Conservation (phyloP, 2,113 vertebrate species). For the Egretta garzetta region DNA sequence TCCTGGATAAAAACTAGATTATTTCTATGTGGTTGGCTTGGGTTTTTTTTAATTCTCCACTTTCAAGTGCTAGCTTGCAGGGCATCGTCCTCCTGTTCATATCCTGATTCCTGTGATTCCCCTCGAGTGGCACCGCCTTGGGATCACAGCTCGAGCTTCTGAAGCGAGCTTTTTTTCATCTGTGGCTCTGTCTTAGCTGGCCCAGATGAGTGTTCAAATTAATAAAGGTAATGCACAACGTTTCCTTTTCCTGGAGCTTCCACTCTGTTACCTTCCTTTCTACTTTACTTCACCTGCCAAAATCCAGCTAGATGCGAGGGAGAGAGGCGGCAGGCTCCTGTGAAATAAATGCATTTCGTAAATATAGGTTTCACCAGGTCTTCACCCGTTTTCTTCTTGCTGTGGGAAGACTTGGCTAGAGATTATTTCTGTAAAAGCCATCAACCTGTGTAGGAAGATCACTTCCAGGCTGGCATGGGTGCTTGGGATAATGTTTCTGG, state of each 20-base stretch:
- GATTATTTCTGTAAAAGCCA: background rate
- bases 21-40: background rate
- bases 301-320: background rate
- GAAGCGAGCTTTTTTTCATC: background rate
- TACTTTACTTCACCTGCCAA: background rate
- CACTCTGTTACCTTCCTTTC: background rate
- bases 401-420: background rate
- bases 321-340: background rate
- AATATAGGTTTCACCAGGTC: background rate
- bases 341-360: background rate
- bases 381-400: background rate
- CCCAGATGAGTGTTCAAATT: background rate
- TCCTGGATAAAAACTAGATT: background rate
- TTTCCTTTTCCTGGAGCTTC: background rate
- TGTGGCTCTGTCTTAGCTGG: background rate
- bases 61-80: background rate
- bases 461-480: background rate
- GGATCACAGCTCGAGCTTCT: background rate
- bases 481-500: background rate
- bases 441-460: accelerated
- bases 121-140: background rate
- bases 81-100: background rate
- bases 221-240: too few species aligned
- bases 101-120: background rate
- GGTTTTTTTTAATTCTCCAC: background rate